Conservation (phyloP, 1,140 invertebrate genomes). For the Diabrotica virgifera region DNA sequence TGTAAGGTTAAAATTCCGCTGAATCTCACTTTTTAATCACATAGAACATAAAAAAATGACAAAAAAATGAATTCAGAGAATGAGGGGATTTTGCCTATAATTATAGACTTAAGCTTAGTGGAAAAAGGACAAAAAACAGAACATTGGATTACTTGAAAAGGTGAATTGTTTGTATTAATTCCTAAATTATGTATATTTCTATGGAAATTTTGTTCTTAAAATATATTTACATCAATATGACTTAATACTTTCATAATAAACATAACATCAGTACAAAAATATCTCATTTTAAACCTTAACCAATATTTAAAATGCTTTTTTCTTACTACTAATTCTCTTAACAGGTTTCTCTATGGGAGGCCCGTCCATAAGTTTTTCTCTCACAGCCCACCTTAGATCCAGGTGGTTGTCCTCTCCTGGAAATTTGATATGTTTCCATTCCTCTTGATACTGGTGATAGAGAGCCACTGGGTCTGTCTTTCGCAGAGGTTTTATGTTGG, state of each 20-base stretch:
- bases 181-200: no score
- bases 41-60: no score
- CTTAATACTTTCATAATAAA: background rate
- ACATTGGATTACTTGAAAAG: no score
- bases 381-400: conserved; percentile 61
- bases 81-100: no score
- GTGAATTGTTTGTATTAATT: no score
- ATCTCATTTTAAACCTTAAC: background rate
- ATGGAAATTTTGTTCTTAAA: no score
- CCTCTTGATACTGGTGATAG: conserved; percentile 70
- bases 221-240: no score
- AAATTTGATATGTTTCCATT: conserved; percentile 69
- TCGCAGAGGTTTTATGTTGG: conserved; percentile 44
- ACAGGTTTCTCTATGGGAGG: conserved; percentile 28
- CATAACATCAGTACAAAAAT: background rate
- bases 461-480: conserved; percentile 69
- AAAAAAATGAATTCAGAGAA: no score
- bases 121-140: no score
- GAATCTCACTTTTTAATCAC: no score
- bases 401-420: conserved; percentile 64
- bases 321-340: conserved; percentile 12
- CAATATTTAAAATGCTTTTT: background rate
- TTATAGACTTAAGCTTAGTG: no score
- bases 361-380: conserved; percentile 56
- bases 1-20: no score